phyloP scores from a whole-genome alignment of 2,888 invertebrate genomes.

The Philhelius pedissequus region DNA sequence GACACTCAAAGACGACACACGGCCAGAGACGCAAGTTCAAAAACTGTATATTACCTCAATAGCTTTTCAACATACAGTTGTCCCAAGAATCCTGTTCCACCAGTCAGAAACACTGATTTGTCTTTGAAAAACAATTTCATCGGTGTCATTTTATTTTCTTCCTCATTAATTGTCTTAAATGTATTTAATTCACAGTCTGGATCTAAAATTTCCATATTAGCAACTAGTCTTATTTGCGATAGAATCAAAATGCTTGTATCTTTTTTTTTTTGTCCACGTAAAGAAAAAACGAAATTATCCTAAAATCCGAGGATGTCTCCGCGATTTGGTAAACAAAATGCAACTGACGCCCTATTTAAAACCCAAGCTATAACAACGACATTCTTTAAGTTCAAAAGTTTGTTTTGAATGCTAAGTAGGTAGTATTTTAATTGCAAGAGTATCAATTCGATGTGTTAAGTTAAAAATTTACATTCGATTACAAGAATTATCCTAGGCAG shows the following conservation, averaged over 20 bases:
- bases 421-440: not conserved
- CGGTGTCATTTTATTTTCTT: conserved; percentile 42
- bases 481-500: no score
- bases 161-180: not conserved
- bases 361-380: not conserved
- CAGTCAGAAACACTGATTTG: conserved; percentile 71
- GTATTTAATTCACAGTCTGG: conserved; percentile 27
- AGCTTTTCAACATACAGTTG: conserved; percentile 71
- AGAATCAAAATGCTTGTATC: no score
- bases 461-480: no score
- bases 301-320: not conserved
- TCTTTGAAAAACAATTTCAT: conserved; percentile 69
- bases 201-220: conserved; percentile 19
- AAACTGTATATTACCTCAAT: conserved; percentile 64
- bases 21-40: no score
- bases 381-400: not conserved
- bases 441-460: no score
- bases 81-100: conserved; percentile 71
- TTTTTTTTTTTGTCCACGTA: not conserved
- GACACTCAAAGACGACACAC: no score
- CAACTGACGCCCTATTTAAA: not conserved
- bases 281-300: no score
- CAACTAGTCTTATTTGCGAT: not conserved
- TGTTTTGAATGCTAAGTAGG: not conserved
- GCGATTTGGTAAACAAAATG: not conserved